Evolutionary conservation across 1,140 invertebrate species (phyloP), one percentile per base, ranked within the genome.

Genomic region (Trichonephila clavipes): DNA sequence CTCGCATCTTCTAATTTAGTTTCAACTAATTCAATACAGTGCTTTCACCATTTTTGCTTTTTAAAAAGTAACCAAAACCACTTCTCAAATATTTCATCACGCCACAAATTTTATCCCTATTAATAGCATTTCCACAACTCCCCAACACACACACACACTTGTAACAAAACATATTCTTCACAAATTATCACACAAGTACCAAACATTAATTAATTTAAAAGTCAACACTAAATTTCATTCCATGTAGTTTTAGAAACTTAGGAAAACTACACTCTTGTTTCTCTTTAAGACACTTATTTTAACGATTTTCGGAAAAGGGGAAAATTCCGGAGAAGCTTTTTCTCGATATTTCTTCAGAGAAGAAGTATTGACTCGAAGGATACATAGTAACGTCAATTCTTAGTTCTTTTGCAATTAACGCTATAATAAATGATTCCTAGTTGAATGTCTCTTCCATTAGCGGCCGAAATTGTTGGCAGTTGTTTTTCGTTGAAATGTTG

Each of bases 281-380:
- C 16, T 34, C 24, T 34, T 77, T 34, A 34, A n/a, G 72, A 34
- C 16, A 83, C 82, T 83, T 51, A 18, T 24, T 59, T 83, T 83
- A 83, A 83, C 51, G 82, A 83, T 83, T 83, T 83, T 58, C 44
- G 19, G 5, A 44, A 7, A 59, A 59, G 14, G 8, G 18, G 81
- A n/a, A 44, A 83, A 51, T 44, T 83, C 19, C 7, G 12, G 24
- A 21, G 81, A 51, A 58, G n/a, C 8, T 40, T 16, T 83, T 83
- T 83, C 12, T 51, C 82, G 16, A 83, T 58, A n/a, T 7, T 83
- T 58, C 6, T 1, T 4, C 5, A 44, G 40, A 3, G 82, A 59
- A 83, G 82, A 83, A 83, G 58, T 83, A 83, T 83, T 58, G 82
- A 83, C 82, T n/a, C n/a, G 82, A 40, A 59, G 51, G 72, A 83